phyloP scores from a whole-genome alignment of 2,797 vertebrate species.

The Apodemus agrarius region DNA sequence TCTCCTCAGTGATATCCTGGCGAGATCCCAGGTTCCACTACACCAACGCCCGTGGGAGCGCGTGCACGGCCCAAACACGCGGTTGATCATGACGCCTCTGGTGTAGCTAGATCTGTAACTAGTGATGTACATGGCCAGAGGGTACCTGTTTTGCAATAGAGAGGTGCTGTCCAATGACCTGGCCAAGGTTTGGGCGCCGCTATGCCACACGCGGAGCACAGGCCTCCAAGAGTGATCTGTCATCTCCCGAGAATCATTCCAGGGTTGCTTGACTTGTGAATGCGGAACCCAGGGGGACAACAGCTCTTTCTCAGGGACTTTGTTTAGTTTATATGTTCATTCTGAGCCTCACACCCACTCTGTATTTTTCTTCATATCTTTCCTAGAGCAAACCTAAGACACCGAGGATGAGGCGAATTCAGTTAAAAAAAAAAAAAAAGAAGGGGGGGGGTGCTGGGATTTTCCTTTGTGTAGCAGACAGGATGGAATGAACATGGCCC shows the following conservation, averaged over 20 bases:
- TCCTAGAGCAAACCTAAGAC: neutral
- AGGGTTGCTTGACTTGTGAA: neutral
- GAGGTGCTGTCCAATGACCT: slow-evolving; percentile 76
- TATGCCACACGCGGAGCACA: neutral
- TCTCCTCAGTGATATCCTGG: slow-evolving; percentile 92
- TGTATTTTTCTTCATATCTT: neutral
- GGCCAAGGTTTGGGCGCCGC: neutral
- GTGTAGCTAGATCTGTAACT: slow-evolving; percentile 90
- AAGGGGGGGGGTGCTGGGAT: neutral
- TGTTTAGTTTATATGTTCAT: neutral
- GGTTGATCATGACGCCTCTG: slow-evolving; percentile 90
- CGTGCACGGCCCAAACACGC: slow-evolving; percentile 92
- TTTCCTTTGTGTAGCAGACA: neutral
- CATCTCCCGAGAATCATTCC: neutral
- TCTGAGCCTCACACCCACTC: neutral
- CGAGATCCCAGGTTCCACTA: slow-evolving; percentile 95
- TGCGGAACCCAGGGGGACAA: neutral
- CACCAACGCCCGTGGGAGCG: slow-evolving; percentile 91
- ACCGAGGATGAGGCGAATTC: neutral
- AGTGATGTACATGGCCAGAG: slow-evolving; percentile 84
- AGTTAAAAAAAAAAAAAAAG: neutral
- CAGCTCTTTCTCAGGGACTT: neutral
- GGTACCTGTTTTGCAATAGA: slow-evolving; percentile 88
- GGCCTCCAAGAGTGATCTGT: neutral
- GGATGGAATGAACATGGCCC: neutral